phyloP scores from a whole-genome alignment of 2,888 invertebrate species.

The Polylopha cassiicola region DNA sequence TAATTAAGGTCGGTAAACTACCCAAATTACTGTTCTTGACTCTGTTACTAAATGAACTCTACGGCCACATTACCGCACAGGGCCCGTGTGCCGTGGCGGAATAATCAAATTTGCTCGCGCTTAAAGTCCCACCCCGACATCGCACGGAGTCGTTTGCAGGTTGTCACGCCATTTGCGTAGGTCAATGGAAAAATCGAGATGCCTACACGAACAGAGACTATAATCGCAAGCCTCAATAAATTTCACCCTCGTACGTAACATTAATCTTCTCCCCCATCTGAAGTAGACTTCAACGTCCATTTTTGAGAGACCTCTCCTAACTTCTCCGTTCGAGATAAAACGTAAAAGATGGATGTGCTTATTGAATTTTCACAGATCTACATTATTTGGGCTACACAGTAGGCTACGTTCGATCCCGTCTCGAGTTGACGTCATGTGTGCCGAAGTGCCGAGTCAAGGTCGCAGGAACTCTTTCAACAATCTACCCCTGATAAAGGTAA shows the following conservation, averaged over 20 bases:
- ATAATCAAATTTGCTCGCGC: slow-evolving; percentile 44
- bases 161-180: slow-evolving; percentile 7
- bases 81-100: slow-evolving; percentile 33
- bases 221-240: slow-evolving; percentile 11
- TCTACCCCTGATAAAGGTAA: slow-evolving; percentile 7
- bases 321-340: slow-evolving; percentile 4
- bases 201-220: slow-evolving; percentile 5
- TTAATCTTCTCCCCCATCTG: slow-evolving; percentile 17
- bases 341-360: slow-evolving; percentile 17
- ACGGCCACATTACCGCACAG: slow-evolving; percentile 28
- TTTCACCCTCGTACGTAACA: slow-evolving; percentile 12
- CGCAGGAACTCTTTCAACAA: slow-evolving; percentile 13
- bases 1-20: slow-evolving; percentile 14
- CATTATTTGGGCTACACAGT: slow-evolving; percentile 18
- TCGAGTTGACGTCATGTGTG: slow-evolving; percentile 30
- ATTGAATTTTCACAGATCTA: slow-evolving; percentile 20
- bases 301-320: slow-evolving; percentile 16
- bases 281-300: slow-evolving; percentile 10
- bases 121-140: slow-evolving; percentile 27
- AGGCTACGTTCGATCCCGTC: slow-evolving; percentile 25
- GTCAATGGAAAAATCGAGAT: background rate
- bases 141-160: slow-evolving; percentile 5
- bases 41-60: slow-evolving; percentile 30
- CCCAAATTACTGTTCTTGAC: slow-evolving; percentile 17
- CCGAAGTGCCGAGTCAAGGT: slow-evolving; percentile 29